Evolutionary conservation across 2,113 vertebrate species (phyloP).

Genomic region (Columba janthina): DNA sequence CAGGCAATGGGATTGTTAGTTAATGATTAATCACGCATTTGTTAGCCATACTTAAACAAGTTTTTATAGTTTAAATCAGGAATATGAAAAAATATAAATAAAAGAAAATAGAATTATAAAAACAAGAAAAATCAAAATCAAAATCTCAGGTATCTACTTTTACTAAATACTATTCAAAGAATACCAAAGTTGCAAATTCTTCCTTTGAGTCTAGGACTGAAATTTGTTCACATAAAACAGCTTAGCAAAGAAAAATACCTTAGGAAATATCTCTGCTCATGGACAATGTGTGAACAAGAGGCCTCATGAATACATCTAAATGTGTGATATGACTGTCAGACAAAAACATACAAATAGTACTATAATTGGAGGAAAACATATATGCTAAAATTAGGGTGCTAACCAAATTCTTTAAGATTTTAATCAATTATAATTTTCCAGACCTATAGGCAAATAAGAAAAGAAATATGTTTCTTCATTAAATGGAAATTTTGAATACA

Average conservation of each 20-base stretch:
- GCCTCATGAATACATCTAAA: background rate
- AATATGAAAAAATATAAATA: background rate
- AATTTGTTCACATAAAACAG: background rate
- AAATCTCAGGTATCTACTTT: background rate
- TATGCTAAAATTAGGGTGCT: background rate
- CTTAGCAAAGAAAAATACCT: background rate
- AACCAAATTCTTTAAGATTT: background rate
- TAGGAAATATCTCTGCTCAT: background rate
- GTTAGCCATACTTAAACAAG: background rate
- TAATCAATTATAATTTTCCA: background rate
- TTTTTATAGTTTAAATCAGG: background rate
- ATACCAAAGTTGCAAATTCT: background rate
- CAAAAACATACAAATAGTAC: background rate
- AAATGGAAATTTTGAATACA: background rate
- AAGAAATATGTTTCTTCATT: background rate
- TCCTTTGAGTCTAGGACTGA: background rate
- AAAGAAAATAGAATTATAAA: background rate
- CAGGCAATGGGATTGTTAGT: background rate
- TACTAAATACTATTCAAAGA: background rate
- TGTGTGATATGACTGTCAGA: background rate
- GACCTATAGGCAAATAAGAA: background rate
- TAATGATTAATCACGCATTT: conserved; percentile 48
- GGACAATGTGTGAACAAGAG: background rate
- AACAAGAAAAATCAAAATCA: background rate
- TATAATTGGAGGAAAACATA: background rate